phyloP scores from a whole-genome alignment of 2,113 vertebrate species.

The Panthera tigris region DNA sequence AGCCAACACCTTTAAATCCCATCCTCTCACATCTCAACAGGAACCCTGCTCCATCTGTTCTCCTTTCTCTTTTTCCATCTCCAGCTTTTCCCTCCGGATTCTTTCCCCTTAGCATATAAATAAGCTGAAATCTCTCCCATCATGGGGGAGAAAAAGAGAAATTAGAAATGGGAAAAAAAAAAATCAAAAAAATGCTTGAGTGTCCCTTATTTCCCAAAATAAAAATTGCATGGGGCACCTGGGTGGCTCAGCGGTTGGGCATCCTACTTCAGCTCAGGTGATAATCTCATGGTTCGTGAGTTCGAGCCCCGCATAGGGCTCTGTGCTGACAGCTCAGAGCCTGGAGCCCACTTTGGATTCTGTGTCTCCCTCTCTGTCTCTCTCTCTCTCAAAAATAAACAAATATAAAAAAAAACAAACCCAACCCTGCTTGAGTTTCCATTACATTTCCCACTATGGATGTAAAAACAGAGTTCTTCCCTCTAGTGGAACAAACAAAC shows the following conservation, averaged over 20 bases:
- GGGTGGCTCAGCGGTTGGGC: too few relatives aligned
- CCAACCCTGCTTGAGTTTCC: not conserved
- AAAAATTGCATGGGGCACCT: not conserved
- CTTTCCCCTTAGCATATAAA: not conserved
- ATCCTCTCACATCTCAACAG: not conserved
- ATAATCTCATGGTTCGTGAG: too few relatives aligned
- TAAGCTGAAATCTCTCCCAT: not conserved
- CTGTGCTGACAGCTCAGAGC: too few relatives aligned
- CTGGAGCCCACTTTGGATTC: too few relatives aligned
- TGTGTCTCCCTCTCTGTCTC: too few relatives aligned
- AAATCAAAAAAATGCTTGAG: not conserved
- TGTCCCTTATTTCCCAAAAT: not conserved
- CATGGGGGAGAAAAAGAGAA: not conserved
- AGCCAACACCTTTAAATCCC: not conserved
- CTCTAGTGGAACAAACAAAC: not conserved
- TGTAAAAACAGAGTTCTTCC: constrained; percentile 1
- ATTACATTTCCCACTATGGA: not conserved
- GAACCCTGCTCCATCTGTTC: not conserved
- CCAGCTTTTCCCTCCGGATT: not conserved
- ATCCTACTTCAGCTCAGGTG: too few relatives aligned
- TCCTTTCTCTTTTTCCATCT: not conserved
- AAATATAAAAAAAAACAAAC: too few relatives aligned
- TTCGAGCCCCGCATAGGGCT: too few relatives aligned
- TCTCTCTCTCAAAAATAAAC: too few relatives aligned
- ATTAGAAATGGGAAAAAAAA: constrained; percentile 22